Conservation (phyloP, 2,888 invertebrate genomes). For the Lottia gigantea region DNA sequence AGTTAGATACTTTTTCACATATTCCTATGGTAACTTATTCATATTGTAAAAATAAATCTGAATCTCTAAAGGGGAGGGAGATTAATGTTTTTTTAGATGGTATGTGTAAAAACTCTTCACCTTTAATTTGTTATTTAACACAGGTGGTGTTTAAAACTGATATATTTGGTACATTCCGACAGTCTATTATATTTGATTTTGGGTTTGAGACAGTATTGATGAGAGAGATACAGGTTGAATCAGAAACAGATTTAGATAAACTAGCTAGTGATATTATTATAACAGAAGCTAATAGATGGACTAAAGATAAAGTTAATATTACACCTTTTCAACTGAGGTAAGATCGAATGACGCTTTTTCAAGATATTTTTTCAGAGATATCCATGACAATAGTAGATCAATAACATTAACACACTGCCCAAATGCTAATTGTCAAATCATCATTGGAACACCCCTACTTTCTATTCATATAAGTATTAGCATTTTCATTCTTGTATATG, state of each 20-base stretch:
- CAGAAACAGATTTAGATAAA: constrained; percentile 77
- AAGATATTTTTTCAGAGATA: too few relatives aligned
- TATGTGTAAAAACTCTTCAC: too few relatives aligned
- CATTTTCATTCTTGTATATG: too few relatives aligned
- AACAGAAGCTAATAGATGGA: constrained; percentile 72
- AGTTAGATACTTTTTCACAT: too few relatives aligned
- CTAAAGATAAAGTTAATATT: constrained; percentile 72
- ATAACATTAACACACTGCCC: too few relatives aligned
- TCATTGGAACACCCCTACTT: too few relatives aligned
- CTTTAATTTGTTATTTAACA: constrained; percentile 14
- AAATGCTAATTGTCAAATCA: too few relatives aligned
- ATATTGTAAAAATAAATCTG: too few relatives aligned
- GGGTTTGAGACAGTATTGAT: constrained; percentile 71
- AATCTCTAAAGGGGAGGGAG: background rate
- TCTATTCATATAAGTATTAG: too few relatives aligned
- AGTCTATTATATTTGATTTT: constrained; percentile 82
- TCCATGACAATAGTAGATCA: too few relatives aligned
- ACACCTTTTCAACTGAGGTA: constrained; percentile 67
- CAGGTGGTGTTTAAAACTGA: constrained; percentile 76
- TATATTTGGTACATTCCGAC: constrained; percentile 83
- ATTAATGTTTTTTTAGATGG: background rate
- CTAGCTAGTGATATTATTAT: constrained; percentile 56
- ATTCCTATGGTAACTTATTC: too few relatives aligned
- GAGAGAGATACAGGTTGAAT: constrained; percentile 77
- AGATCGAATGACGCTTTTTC: constrained; percentile 12